Conservation (phyloP, 2,113 vertebrate species). For the Rhinolophus ferrumequinum region DNA sequence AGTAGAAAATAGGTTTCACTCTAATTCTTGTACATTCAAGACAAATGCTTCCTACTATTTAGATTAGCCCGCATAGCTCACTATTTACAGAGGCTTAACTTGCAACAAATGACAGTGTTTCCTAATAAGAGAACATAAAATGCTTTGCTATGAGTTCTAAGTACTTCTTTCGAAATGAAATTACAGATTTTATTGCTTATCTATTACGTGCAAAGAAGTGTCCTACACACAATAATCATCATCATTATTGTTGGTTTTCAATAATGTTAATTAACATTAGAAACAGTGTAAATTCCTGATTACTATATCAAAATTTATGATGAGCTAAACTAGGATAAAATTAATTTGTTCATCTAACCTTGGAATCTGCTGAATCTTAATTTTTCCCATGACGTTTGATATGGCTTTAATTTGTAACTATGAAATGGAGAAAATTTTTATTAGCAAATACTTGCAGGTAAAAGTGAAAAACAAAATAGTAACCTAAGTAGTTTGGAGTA, state of each 20-base stretch:
- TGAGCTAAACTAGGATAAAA: conserved; percentile 14
- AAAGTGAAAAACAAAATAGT: not conserved
- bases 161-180: conserved; percentile 11
- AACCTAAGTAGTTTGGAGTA: not conserved
- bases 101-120: not conserved
- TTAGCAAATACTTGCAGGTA: conserved; percentile 12
- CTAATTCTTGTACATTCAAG: not conserved
- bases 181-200: conserved; percentile 25
- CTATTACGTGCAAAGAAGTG: not conserved
- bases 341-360: conserved; percentile 20
- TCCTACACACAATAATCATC: not conserved
- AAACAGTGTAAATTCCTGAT: not conserved
- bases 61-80: not conserved
- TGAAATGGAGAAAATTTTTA: not conserved
- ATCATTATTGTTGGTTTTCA: conserved; percentile 29
- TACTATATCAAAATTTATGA: conserved; percentile 23
- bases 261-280: not conserved
- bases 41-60: conserved; percentile 30
- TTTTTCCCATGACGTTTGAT: not conserved
- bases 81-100: not conserved
- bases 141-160: not conserved
- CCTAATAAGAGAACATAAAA: conserved; percentile 37
- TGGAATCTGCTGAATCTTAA: conserved; percentile 3
- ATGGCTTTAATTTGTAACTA: not conserved
- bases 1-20: not conserved